Percentiles rank a stretch among this genome's conserved stretches.
phyloP scores from a whole-genome alignment of 2,113 vertebrate genomes.

The Austrofundulus limnaeus region DNA sequence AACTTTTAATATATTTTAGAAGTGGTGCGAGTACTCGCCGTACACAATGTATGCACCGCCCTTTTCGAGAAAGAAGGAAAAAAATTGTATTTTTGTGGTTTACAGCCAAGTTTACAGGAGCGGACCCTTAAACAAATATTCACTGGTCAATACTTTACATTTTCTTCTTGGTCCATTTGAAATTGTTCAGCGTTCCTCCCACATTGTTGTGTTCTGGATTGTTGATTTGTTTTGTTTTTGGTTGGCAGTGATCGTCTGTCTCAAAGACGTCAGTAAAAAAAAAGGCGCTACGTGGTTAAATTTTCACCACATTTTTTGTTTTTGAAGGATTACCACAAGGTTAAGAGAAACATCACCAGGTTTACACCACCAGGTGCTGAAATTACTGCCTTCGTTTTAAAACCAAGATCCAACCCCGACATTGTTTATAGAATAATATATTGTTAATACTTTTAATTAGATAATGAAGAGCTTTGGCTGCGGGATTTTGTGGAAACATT shows the following conservation, averaged over 20 bases:
- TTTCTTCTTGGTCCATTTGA: slow-evolving; percentile 90
- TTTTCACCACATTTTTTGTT: slow-evolving; percentile 75
- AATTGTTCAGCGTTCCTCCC: slow-evolving; percentile 83
- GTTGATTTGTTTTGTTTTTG: slow-evolving; percentile 54
- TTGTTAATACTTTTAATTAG: slow-evolving; percentile 45
- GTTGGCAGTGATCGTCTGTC: slow-evolving; percentile 90
- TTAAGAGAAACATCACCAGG: no score
- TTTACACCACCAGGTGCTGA: slow-evolving; percentile 71
- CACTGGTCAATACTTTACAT: slow-evolving; percentile 96
- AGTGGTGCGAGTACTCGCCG: slow-evolving; percentile 88
- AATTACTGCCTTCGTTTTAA: slow-evolving; percentile 75
- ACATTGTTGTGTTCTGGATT: slow-evolving; percentile 79
- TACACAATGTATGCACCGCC: slow-evolving; percentile 91
- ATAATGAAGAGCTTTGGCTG: background rate
- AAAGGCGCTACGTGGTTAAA: slow-evolving; percentile 87
- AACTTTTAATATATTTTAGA: slow-evolving; percentile 96
- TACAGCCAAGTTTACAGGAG: slow-evolving; percentile 92
- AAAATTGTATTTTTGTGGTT: slow-evolving; percentile 99
- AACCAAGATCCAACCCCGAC: slow-evolving; percentile 62
- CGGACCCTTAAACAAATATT: slow-evolving; percentile 93
- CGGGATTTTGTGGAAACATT: no score
- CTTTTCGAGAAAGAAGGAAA: slow-evolving; percentile 91
- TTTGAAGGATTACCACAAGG: slow-evolving; percentile 70
- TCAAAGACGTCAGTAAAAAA: slow-evolving; percentile 85
- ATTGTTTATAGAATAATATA: slow-evolving; percentile 37